Base-by-base conservation (phyloP, 2,113 vertebrate species). In the Sebastes schlegelii region DNA sequence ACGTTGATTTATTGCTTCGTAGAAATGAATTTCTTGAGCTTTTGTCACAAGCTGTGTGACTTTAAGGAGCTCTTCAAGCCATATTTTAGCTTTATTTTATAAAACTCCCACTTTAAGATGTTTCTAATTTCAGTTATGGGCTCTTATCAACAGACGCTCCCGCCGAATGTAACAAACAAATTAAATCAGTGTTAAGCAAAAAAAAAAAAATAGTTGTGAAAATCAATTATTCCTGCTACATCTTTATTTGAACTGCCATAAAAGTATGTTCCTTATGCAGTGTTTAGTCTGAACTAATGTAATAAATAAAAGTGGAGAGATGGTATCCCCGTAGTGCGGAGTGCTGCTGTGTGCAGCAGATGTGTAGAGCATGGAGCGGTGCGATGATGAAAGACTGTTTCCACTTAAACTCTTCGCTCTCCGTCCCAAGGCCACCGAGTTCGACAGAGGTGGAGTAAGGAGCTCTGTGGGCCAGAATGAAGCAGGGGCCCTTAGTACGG, bases 351-450 rank as follows among this genome's bases (percentile, higher is more conserved):
- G 85, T 83, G 86, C 89, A 87, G 83, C 89, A 87, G 83, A 89
- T 90, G 83, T 92, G 86, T 73, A 45, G 77, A 67, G 71, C 83
- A 55, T 66, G 77, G 88, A 89, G 86, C 81, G 81, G 66, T 84
- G 71, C 83, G 80, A 80, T 88, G 87, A 92, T 92, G 89, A 93
- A 92, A 90, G 89, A 91, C 90, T 91, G 90, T 91, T 93, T 94
- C 92, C 91, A 93, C 83, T 93, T 91, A 85, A 88, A 90, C 80
- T 83, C 84, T 90, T 79, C 82, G 85, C 88, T 93, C 91, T 91
- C 83, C 76, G 90, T 90, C 89, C 82, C 86, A 90, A 91, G 91
- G 92, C 90, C 88, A 91, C 83, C 64, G 88, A 80, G 90, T 93
- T 90, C 80, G 79, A 86, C 75, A 83, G 89, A 91, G 89, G 92